A percentile compares a stretch with the other conserved stretches of the same genome.
Evolutionary conservation across 2,888 invertebrate genomes (phyloP).

Genomic region (Strigamia crassipes): DNA sequence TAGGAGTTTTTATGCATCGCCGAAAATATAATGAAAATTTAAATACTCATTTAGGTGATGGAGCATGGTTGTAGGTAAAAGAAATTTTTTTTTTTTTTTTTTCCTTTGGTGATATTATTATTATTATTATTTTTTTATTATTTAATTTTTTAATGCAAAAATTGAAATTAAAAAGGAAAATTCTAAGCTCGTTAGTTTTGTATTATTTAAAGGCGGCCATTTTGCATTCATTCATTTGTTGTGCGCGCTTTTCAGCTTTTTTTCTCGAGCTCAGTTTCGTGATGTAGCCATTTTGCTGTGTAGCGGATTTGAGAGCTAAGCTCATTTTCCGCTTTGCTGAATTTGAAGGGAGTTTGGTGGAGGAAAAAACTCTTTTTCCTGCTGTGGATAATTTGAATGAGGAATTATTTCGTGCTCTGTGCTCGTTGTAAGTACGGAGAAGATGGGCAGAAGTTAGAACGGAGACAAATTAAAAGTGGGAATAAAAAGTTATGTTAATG

Average conservation of each 20-base stretch:
- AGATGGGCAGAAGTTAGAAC: background rate
- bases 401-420: conserved; percentile 22
- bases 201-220: conserved; percentile 8
- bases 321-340: conserved; percentile 38
- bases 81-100: too few species aligned
- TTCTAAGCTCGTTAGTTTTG: background rate
- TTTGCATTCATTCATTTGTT: background rate
- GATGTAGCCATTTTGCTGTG: conserved; percentile 35
- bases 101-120: too few species aligned
- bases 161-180: too few species aligned
- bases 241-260: background rate
- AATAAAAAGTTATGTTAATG: conserved; percentile 12
- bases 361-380: conserved; percentile 22
- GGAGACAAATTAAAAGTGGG: background rate
- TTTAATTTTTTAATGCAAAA: too few species aligned
- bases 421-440: background rate
- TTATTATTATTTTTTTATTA: too few species aligned
- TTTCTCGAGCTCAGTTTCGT: background rate
- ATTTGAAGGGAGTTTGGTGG: conserved; percentile 31
- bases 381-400: conserved; percentile 40
- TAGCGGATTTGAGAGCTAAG: conserved; percentile 42
- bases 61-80: too few species aligned
- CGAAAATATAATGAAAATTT: background rate
- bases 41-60: background rate
- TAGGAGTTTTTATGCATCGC: too few species aligned